A percentile compares a stretch with the other conserved stretches of the same genome.
phyloP scores from a whole-genome alignment of 2,888 invertebrate species.

The Cryptocephalus moraei region DNA sequence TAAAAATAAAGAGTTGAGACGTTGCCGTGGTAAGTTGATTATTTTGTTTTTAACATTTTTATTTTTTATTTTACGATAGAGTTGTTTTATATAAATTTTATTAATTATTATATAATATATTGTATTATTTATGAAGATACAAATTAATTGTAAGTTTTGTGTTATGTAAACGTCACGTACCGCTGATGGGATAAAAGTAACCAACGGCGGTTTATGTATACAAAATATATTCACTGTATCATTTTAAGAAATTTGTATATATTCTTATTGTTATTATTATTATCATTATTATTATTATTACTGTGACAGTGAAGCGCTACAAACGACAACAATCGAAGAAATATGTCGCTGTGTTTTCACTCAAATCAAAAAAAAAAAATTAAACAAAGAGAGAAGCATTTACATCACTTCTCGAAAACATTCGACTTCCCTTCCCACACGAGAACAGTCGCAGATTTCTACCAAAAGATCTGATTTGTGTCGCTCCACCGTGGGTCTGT shows the following conservation, averaged over 20 bases:
- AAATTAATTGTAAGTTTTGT: constrained; percentile 30
- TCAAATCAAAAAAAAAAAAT: too few species aligned
- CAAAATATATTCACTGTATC: constrained; percentile 31
- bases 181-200: constrained; percentile 10
- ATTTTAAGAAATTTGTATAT: constrained; percentile 36
- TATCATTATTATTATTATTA: constrained; percentile 4
- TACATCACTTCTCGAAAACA: too few species aligned
- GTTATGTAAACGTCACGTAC: constrained; percentile 24
- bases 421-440: too few species aligned
- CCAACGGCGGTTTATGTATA: constrained; percentile 32
- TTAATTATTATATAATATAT: constrained; percentile 27
- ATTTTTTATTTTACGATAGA: constrained; percentile 25
- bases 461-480: too few species aligned
- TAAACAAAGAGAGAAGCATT: background rate
- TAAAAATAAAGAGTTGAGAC: constrained; percentile 22
- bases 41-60: constrained; percentile 25
- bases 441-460: too few species aligned
- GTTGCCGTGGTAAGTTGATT: constrained; percentile 34
- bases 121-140: constrained; percentile 29
- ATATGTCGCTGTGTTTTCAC: too few species aligned
- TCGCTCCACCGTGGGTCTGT: constrained; percentile 18
- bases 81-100: constrained; percentile 34
- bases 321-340: background rate
- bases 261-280: constrained; percentile 32
- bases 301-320: background rate